Evolutionary conservation across 2,113 vertebrate species (phyloP).

Genomic region (Orcinus orca): DNA sequence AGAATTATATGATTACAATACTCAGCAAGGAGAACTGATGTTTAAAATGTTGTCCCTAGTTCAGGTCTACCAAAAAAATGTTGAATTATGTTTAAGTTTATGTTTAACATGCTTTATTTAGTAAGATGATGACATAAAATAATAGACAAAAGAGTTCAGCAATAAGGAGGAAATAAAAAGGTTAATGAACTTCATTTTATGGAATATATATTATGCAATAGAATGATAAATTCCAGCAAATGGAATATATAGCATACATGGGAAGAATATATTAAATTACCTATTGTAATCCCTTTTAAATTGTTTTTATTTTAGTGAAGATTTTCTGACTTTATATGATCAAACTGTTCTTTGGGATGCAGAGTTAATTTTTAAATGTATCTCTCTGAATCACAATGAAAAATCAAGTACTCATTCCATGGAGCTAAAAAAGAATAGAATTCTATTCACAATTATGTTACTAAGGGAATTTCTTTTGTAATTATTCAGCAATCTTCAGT

Average conservation of each 20-base stretch:
- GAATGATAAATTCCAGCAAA: background rate
- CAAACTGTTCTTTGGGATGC: background rate
- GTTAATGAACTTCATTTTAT: background rate
- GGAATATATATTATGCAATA: background rate
- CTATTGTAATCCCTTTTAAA: background rate
- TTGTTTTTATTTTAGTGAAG: conserved; percentile 11
- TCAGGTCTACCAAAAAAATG: background rate
- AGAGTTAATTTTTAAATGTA: conserved; percentile 11
- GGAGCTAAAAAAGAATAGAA: conserved; percentile 10
- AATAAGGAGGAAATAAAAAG: conserved; percentile 2
- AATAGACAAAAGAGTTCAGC: background rate
- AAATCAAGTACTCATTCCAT: background rate
- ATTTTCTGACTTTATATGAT: conserved; percentile 14
- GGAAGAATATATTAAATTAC: background rate
- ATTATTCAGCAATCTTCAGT: background rate
- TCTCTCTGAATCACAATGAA: background rate
- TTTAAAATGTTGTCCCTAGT: background rate
- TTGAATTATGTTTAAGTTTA: background rate
- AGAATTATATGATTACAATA: background rate
- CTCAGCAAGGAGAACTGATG: background rate
- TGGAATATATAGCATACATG: background rate
- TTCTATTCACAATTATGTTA: background rate
- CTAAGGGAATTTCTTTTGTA: conserved; percentile 24
- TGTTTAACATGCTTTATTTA: background rate
- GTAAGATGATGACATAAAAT: background rate